phyloP scores from a whole-genome alignment of 2,797 vertebrate genomes.

The Urophycis tenuis region DNA sequence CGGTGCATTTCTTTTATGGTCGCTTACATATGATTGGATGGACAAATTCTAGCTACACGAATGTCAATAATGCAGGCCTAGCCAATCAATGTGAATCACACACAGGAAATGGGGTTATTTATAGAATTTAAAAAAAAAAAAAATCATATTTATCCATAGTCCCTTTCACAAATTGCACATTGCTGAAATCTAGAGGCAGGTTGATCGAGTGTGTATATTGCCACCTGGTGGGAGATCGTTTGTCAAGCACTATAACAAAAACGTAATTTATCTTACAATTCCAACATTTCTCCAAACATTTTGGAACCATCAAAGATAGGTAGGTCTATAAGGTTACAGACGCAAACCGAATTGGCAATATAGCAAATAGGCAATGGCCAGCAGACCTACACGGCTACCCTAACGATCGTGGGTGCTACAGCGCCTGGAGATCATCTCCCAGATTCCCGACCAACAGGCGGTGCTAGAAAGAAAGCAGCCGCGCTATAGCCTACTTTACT shows the following conservation, averaged over 20 bases:
- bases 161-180: not conserved
- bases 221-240: slow-evolving; percentile 48
- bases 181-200: not conserved
- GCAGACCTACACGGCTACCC: no score
- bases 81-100: not conserved
- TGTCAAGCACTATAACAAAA: slow-evolving; percentile 19
- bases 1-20: not conserved
- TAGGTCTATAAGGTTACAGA: not conserved
- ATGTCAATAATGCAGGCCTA: not conserved
- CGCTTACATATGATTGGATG: not conserved
- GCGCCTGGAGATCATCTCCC: not conserved
- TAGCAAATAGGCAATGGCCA: not conserved
- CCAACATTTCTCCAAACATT: not conserved
- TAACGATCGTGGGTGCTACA: not conserved
- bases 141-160: not conserved
- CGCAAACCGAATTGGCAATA: not conserved
- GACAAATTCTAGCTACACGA: not conserved
- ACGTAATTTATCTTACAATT: not conserved
- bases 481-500: slow-evolving; percentile 5
- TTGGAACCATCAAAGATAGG: not conserved
- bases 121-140: not conserved
- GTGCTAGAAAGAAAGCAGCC: slow-evolving; percentile 48
- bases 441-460: slow-evolving; percentile 64
- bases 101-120: not conserved
- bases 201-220: slow-evolving; percentile 29